Percentiles rank a stretch among this genome's conserved stretches.
phyloP scores from a whole-genome alignment of 2,888 invertebrate genomes.

The Eupithecia inturbata region DNA sequence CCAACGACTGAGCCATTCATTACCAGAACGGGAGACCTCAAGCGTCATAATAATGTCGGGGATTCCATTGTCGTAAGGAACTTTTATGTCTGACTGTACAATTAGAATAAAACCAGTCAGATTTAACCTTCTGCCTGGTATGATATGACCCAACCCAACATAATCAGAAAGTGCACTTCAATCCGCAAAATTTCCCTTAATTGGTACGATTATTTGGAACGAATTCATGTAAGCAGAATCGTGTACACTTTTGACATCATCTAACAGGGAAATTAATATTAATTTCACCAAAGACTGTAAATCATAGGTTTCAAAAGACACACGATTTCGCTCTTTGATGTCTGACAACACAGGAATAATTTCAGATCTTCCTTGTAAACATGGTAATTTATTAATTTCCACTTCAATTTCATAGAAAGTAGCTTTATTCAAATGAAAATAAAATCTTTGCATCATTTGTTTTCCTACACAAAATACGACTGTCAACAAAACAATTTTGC shows the following conservation, averaged over 20 bases:
- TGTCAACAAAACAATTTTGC: background rate
- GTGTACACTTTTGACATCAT: slow-evolving; percentile 34
- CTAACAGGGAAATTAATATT: slow-evolving; percentile 33
- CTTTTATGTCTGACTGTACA: slow-evolving; percentile 7
- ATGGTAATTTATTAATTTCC: background rate
- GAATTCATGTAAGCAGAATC: slow-evolving; percentile 30
- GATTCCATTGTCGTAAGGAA: slow-evolving; percentile 31
- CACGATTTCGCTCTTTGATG: slow-evolving; percentile 40
- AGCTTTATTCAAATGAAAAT: background rate
- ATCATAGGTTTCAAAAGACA: slow-evolving; percentile 38
- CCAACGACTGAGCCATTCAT: slow-evolving; percentile 40
- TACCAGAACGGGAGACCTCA: slow-evolving; percentile 35
- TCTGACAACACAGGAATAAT: slow-evolving; percentile 7
- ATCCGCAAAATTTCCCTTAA: background rate
- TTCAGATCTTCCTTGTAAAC: background rate
- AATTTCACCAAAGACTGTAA: slow-evolving; percentile 37
- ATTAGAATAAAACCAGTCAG: slow-evolving; percentile 9
- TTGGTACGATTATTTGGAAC: slow-evolving; percentile 27
- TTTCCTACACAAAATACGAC: background rate
- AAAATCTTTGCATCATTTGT: background rate
- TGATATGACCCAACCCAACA: background rate
- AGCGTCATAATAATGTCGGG: slow-evolving; percentile 41
- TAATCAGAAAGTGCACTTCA: background rate
- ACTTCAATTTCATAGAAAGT: background rate
- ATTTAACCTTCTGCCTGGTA: background rate